Evolutionary conservation across 2,113 vertebrate genomes (phyloP).

Genomic region (Rhea americana): DNA sequence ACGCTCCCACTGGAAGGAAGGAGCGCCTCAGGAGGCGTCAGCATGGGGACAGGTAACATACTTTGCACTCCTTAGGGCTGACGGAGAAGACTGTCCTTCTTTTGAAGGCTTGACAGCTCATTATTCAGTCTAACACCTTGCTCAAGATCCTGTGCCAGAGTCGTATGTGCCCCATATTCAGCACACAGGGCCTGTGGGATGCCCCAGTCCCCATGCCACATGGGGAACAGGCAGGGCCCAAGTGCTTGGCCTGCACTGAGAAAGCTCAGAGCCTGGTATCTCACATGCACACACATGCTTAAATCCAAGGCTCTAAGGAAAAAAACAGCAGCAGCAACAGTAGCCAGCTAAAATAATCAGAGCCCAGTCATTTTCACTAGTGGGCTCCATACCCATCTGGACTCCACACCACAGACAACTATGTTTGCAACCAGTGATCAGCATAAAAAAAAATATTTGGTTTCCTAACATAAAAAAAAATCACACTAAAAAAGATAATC

Average conservation of each 20-base stretch:
- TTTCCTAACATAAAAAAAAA: background rate
- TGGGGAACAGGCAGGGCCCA: background rate
- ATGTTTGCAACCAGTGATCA: background rate
- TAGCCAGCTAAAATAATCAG: background rate
- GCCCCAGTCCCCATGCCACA: fast-evolving
- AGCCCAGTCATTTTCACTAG: background rate
- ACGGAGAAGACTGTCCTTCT: background rate
- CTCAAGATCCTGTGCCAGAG: background rate
- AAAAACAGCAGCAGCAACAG: background rate
- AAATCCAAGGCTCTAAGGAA: background rate
- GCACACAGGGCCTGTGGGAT: background rate
- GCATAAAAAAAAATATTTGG: background rate
- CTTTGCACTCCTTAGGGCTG: background rate
- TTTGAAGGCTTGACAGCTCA: background rate
- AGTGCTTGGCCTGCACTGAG: background rate
- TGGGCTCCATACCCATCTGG: background rate
- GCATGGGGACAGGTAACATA: background rate
- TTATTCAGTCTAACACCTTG: background rate
- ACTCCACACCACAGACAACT: background rate
- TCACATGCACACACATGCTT: background rate
- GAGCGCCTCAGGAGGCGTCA: background rate
- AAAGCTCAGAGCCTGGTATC: background rate
- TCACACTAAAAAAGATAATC: background rate
- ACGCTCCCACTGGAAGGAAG: background rate
- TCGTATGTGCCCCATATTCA: no score